Evolutionary conservation across 2,888 invertebrate species (phyloP).

Genomic region (Phortica magna): DNA sequence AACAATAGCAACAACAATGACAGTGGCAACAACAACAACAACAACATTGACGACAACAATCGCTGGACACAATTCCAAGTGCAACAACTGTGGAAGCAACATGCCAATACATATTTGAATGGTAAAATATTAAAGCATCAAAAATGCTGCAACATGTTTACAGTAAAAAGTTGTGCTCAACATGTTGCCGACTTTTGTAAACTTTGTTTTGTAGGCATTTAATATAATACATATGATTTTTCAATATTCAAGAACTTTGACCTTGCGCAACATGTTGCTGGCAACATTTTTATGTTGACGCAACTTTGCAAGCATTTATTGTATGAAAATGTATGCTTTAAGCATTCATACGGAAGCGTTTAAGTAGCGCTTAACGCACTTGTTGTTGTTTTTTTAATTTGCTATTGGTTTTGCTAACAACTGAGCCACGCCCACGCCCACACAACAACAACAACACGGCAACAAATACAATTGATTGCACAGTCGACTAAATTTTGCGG

Average conservation of each 20-base stretch:
- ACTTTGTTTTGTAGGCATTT: too few species aligned
- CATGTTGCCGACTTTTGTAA: too few species aligned
- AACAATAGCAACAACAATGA: slow-evolving; percentile 52
- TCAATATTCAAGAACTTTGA: not conserved
- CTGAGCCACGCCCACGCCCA: not conserved
- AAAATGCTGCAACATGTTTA: not conserved
- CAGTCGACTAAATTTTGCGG: slow-evolving; percentile 53
- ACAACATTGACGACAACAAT: slow-evolving; percentile 71
- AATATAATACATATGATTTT: too few species aligned
- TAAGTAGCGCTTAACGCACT: not conserved
- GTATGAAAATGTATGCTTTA: too few species aligned
- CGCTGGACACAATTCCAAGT: slow-evolving; percentile 79
- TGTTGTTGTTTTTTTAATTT: slow-evolving; percentile 23
- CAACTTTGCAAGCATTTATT: not conserved
- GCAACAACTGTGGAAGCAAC: slow-evolving; percentile 78
- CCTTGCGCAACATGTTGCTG: slow-evolving; percentile 30
- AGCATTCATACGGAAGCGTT: not conserved
- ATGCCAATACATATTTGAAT: slow-evolving; percentile 77
- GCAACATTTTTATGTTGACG: slow-evolving; percentile 3
- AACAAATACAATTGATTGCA: slow-evolving; percentile 54
- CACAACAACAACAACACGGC: not conserved
- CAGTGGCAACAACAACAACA: slow-evolving; percentile 50
- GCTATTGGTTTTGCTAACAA: slow-evolving; percentile 28
- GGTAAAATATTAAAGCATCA: slow-evolving; percentile 63
- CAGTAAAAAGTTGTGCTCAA: too few species aligned